Conservation (phyloP, 2,888 invertebrate genomes). For the Mythimna impura region DNA sequence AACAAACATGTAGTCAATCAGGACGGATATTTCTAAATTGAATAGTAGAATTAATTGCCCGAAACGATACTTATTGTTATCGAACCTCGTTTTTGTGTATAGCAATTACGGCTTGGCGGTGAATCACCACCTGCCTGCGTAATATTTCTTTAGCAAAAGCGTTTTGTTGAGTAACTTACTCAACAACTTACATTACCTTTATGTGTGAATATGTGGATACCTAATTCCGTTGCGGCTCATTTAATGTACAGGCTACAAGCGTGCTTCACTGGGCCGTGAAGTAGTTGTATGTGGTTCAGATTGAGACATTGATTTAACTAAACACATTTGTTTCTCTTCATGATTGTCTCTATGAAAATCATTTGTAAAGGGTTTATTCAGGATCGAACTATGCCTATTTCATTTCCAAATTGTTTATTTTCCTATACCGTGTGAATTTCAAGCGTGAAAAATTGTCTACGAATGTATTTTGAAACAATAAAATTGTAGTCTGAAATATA, state of each 20-base stretch:
- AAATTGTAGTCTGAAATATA: constrained; percentile 9
- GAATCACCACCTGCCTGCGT: constrained; percentile 70
- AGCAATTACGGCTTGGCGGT: constrained; percentile 58
- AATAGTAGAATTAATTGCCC: constrained; percentile 52
- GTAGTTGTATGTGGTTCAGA: constrained; percentile 73
- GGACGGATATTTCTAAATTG: constrained; percentile 53
- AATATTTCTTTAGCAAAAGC: constrained; percentile 65
- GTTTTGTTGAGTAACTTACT: constrained; percentile 68
- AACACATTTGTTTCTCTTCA: constrained; percentile 52
- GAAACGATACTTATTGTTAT: constrained; percentile 59
- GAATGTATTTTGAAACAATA: constrained; percentile 22
- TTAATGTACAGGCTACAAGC: constrained; percentile 72
- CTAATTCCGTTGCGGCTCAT: constrained; percentile 77
- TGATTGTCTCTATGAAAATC: constrained; percentile 39
- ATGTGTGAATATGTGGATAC: constrained; percentile 60
- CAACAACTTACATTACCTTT: constrained; percentile 55
- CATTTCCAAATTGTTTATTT: constrained; percentile 7
- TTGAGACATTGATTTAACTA: constrained; percentile 76
- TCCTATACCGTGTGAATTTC: constrained; percentile 11
- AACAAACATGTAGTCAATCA: constrained; percentile 41
- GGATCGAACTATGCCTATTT: neutral
- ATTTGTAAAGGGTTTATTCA: constrained; percentile 20
- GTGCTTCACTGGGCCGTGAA: constrained; percentile 76
- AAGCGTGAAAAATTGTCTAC: constrained; percentile 10
- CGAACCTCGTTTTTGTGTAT: constrained; percentile 54